phyloP scores from a whole-genome alignment of 2,113 vertebrate genomes.

The Antechinus flavipes region DNA sequence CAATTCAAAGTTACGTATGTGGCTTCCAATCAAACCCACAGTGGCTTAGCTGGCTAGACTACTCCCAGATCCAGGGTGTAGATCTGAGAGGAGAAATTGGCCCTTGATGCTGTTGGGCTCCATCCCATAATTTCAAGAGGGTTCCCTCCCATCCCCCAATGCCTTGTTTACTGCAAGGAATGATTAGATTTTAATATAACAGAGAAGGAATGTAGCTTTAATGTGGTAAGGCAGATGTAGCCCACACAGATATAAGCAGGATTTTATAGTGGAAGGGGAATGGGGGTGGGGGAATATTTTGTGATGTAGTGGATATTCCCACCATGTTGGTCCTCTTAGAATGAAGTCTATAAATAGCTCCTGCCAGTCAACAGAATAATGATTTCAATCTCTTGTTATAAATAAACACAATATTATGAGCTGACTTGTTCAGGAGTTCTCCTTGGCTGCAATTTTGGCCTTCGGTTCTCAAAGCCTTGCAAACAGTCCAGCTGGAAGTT shows the following conservation, averaged over 20 bases:
- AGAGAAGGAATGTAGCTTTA: slow-evolving; percentile 79
- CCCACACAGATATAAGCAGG: slow-evolving; percentile 37
- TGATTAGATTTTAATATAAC: slow-evolving; percentile 82
- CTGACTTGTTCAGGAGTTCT: slow-evolving; percentile 78
- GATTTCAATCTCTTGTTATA: slow-evolving; percentile 82
- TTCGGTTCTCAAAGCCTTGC: slow-evolving; percentile 65
- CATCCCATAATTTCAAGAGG: slow-evolving; percentile 62
- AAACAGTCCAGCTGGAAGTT: slow-evolving; percentile 72
- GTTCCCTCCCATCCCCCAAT: slow-evolving; percentile 49
- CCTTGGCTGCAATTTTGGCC: slow-evolving; percentile 83
- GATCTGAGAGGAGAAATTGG: slow-evolving; percentile 66
- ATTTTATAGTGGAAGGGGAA: slow-evolving; percentile 74
- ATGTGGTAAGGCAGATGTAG: slow-evolving; percentile 81
- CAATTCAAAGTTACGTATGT: slow-evolving; percentile 50
- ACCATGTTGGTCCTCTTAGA: slow-evolving; percentile 77
- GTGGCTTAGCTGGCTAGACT: slow-evolving; percentile 57
- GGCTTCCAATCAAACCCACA: background rate
- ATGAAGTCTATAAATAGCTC: slow-evolving; percentile 81
- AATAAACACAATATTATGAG: slow-evolving; percentile 82
- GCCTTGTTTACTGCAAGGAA: slow-evolving; percentile 79
- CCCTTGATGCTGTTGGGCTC: slow-evolving; percentile 64
- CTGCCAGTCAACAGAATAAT: slow-evolving; percentile 77
- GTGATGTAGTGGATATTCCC: slow-evolving; percentile 73
- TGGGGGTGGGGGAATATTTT: slow-evolving; percentile 60
- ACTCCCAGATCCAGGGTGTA: slow-evolving; percentile 69